phyloP scores from a whole-genome alignment of 2,888 invertebrate species.

The Mallateleia sp. region DNA sequence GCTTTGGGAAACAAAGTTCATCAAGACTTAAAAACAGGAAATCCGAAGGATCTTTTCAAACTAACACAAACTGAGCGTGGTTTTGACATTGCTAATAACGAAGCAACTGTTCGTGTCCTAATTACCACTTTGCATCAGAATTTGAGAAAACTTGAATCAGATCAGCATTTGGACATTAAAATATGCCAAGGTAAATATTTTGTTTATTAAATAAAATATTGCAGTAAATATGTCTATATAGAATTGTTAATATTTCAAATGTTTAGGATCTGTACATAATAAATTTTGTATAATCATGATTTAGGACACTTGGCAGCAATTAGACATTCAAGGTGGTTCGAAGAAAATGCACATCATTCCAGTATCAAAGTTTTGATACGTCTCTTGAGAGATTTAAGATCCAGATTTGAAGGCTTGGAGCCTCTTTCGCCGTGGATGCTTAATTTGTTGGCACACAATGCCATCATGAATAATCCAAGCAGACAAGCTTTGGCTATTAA shows the following conservation, averaged over 20 bases:
- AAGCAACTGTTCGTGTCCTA: conserved; percentile 96
- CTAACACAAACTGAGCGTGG: conserved; percentile 93
- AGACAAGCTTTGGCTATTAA: conserved; percentile 98
- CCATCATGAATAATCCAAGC: conserved; percentile 98
- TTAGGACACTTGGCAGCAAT: conserved; percentile 97
- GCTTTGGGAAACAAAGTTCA: conserved; percentile 96
- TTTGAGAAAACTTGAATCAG: conserved; percentile 97
- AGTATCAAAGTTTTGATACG: conserved; percentile 98
- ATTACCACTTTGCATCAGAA: conserved; percentile 99
- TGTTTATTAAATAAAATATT: background rate
- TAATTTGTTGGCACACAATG: conserved; percentile 98
- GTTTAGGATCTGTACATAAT: too few species aligned
- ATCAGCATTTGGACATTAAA: conserved; percentile 93
- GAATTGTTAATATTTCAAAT: too few species aligned
- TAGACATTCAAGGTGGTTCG: conserved; percentile 99
- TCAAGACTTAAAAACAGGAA: conserved; percentile 95
- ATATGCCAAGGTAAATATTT: conserved; percentile 89
- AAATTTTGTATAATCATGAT: conserved; percentile 9
- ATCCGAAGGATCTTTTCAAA: conserved; percentile 91
- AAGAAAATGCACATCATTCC: conserved; percentile 99
- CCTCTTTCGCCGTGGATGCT: conserved; percentile 99
- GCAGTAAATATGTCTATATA: background rate
- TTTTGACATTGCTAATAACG: conserved; percentile 96
- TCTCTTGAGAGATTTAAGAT: conserved; percentile 97
- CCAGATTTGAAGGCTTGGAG: conserved; percentile 96